Conservation (phyloP, 2,113 vertebrate genomes). For the Typhlomys cinereus region DNA sequence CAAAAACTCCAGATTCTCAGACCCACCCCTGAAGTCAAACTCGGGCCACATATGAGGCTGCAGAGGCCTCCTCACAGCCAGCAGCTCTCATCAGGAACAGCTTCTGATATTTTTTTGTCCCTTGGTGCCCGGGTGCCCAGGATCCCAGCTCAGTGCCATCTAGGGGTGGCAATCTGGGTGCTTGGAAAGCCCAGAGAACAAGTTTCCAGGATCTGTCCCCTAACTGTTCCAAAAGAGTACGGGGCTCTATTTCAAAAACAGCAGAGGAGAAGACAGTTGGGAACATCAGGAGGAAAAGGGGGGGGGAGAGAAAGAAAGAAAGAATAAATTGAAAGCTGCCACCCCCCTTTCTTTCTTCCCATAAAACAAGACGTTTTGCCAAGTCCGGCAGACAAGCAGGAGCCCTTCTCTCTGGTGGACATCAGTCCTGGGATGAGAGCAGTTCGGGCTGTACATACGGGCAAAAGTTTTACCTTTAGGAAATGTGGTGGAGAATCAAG, state of each 20-base stretch:
- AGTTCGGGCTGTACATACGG: slow-evolving; percentile 18
- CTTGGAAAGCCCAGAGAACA: slow-evolving; percentile 12
- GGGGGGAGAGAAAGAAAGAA: too few relatives aligned
- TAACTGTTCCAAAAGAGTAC: background rate
- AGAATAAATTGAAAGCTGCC: slow-evolving; percentile 7
- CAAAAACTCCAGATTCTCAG: background rate
- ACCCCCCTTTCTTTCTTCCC: background rate
- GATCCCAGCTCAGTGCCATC: background rate
- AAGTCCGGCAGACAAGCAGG: slow-evolving; percentile 58
- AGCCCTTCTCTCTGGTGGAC: slow-evolving; percentile 41
- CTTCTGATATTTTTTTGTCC: background rate
- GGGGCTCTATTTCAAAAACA: background rate
- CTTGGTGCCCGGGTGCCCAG: background rate
- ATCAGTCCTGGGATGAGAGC: slow-evolving; percentile 38
- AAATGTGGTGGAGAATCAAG: background rate
- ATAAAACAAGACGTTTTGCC: slow-evolving; percentile 55
- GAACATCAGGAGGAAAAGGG: background rate
- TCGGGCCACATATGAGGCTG: background rate
- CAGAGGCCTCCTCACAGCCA: background rate
- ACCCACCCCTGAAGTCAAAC: background rate
- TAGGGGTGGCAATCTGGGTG: background rate
- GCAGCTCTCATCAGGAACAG: background rate
- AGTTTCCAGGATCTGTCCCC: background rate
- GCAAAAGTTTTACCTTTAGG: slow-evolving; percentile 65
- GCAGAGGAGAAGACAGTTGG: background rate